Base-by-base conservation (phyloP, 2,797 vertebrate species). In the Dallia pectoralis region DNA sequence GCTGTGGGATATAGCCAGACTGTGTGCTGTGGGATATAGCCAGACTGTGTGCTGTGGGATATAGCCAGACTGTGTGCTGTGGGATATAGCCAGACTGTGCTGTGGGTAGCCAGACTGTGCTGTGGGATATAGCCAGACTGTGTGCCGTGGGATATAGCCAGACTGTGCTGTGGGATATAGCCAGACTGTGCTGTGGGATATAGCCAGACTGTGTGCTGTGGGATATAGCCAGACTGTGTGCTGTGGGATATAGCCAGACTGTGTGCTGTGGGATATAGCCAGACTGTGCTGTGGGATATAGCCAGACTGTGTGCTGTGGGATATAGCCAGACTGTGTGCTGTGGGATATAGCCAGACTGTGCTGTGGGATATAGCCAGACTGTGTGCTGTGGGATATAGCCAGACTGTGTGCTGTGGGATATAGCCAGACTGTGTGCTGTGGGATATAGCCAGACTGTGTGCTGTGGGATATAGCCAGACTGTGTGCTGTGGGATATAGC, bases 91-190 rank as follows among this genome's bases (percentile, higher is more conserved):
- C n/a, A n/a, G n/a, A n/a, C n/a, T n/a, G n/a, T n/a, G n/a, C n/a
- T n/a, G 40, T 8, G 1, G 4, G 7, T 44, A 44, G 12, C 40
- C 40, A 44, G 40, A 1, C 6, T 8, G 40, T 53, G 1, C 51
- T 67, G 49, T 63, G 33, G 25, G 19, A 32, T 18, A 72, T 71
- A 32, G 47, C n/a, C n/a, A n/a, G n/a, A n/a, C n/a, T n/a, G n/a
- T n/a, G n/a, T n/a, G n/a, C n/a, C n/a, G n/a, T n/a, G n/a, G 40
- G 12, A 4, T 2, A 8, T 44, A 44, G 12, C 40, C 40, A 44
- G 40, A 1, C 6, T 8, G 40, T 53, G 1, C 51, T 67, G 49
- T 63, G 33, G 25, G 19, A 32, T 18, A 72, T 71, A 32, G 47
- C n/a, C n/a, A n/a, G n/a, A n/a, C n/a, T n/a, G n/a, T n/a, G n/a